These are phyloP conservation scores for Palythoa grandiflora DNA, from an alignment of 92 coral and sea anemone genomes.

Conservation along the genomic window DNA sequence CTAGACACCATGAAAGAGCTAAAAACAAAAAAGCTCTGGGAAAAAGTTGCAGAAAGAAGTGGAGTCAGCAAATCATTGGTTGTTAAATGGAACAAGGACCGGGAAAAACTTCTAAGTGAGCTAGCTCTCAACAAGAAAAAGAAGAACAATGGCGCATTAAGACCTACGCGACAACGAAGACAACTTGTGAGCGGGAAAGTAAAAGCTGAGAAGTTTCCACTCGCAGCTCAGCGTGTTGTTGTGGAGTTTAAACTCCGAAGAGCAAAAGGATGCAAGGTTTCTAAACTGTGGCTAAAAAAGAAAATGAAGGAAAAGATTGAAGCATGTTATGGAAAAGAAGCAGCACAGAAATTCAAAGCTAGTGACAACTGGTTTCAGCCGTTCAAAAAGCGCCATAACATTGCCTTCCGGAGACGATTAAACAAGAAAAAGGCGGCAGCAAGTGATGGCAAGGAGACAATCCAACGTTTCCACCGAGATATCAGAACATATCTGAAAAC, in stretches of 20 bases:
- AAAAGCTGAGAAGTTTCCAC: conserved; percentile 43
- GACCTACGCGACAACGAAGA: conserved; percentile 11
- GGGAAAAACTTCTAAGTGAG: conserved; percentile 28
- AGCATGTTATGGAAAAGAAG: conserved; percentile 42
- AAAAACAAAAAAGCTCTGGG: conserved; percentile 58
- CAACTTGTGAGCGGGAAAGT: conserved; percentile 9
- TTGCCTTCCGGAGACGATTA: conserved; percentile 32
- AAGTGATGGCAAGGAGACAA: conserved; percentile 44
- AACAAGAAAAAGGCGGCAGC: conserved; percentile 41
- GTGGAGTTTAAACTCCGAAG: conserved; percentile 49
- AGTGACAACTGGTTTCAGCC: conserved; percentile 44
- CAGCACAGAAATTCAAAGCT: conserved; percentile 35
- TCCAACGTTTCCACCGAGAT: conserved; percentile 49
- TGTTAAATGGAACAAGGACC: conserved; percentile 71
- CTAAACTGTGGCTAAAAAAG: background rate
- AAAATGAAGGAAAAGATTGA: conserved; percentile 25
- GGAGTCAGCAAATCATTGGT: conserved; percentile 69
- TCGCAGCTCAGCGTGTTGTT: conserved; percentile 34
- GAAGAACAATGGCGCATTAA: conserved; percentile 17
- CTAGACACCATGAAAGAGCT: conserved; percentile 57
- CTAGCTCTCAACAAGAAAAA: conserved; percentile 41
- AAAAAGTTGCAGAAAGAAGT: conserved; percentile 62
- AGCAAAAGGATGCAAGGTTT: conserved; percentile 31
- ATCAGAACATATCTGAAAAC: conserved; percentile 45
- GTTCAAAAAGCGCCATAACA: conserved; percentile 48